A percentile compares a stretch with the other conserved stretches of the same genome.
phyloP scores from a whole-genome alignment of 2,113 vertebrate species.

The Tetraodon nigroviridis region DNA sequence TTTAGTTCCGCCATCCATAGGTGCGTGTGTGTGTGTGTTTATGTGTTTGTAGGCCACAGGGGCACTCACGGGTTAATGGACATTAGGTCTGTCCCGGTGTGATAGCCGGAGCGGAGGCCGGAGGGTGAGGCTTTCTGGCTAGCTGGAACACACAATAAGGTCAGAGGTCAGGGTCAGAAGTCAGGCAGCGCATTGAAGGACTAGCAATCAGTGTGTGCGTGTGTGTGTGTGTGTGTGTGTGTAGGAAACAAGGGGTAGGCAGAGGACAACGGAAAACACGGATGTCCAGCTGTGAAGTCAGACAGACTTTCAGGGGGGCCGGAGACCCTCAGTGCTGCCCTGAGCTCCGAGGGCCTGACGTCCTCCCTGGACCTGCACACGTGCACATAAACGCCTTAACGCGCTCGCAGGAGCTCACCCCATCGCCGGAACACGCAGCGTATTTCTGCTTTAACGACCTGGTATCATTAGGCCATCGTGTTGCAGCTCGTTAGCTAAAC shows the following conservation, averaged over 20 bases:
- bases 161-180: conserved; percentile 51
- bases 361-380: conserved; percentile 1
- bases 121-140: conserved; percentile 2
- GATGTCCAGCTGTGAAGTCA: conserved; percentile 14
- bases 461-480: conserved; percentile 57
- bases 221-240: conserved; percentile 25
- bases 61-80: conserved; percentile 46
- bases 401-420: background rate
- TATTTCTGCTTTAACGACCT: conserved; percentile 61
- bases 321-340: too few species aligned
- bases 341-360: conserved; percentile 25
- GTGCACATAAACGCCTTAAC: background rate
- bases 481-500: conserved; percentile 62
- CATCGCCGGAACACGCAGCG: conserved; percentile 38
- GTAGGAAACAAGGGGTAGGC: conserved; percentile 41
- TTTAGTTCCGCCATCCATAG: conserved; percentile 14
- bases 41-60: background rate
- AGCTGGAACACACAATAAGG: conserved; percentile 20
- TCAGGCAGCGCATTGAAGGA: conserved; percentile 52
- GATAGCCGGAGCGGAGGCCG: conserved; percentile 18
- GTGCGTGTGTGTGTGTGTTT: conserved; percentile 14
- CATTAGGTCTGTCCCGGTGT: conserved; percentile 44
- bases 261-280: conserved; percentile 38
- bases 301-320: background rate
- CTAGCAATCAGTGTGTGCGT: conserved; percentile 37